Percentiles rank a stretch among this genome's conserved stretches.
Conservation (phyloP, 64 coral and sea anemone species). For the Exaiptasia diaphana region DNA sequence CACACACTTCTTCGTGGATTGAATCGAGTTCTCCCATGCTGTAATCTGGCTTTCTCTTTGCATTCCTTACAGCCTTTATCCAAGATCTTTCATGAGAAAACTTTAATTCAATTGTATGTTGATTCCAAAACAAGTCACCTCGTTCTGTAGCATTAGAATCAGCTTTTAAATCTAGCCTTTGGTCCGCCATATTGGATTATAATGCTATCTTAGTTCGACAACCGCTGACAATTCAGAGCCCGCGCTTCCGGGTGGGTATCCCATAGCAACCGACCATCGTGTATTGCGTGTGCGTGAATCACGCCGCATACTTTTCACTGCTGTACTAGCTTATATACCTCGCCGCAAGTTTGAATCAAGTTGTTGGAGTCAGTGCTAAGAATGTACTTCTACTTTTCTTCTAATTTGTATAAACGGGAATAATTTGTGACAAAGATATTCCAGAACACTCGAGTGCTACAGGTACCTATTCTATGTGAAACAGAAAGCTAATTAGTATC, state of each 20-base stretch:
- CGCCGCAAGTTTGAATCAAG: too few species aligned
- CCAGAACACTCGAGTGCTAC: too few species aligned
- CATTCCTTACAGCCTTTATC: constrained; percentile 42
- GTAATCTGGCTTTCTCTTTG: constrained; percentile 31
- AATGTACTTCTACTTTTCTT: too few species aligned
- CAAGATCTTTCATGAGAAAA: constrained; percentile 37
- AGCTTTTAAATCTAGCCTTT: constrained; percentile 31
- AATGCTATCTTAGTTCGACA: background rate
- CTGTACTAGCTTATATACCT: too few species aligned
- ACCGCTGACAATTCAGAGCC: constrained; percentile 29
- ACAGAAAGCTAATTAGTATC: too few species aligned
- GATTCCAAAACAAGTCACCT: constrained; percentile 33
- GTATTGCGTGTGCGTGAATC: too few species aligned
- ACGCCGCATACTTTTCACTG: too few species aligned
- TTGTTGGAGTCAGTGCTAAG: too few species aligned
- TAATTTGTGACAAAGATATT: too few species aligned
- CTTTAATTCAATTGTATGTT: constrained; percentile 32
- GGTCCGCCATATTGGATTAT: constrained; percentile 28
- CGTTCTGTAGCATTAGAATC: constrained; percentile 20
- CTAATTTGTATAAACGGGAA: too few species aligned
- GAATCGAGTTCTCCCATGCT: constrained; percentile 45
- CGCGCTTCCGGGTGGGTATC: constrained; percentile 18
- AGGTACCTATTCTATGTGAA: too few species aligned
- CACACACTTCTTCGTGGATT: constrained; percentile 35
- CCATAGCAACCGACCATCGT: constrained; percentile 18